phyloP scores from a whole-genome alignment of 2,888 invertebrate genomes.

The Rambutsinella grinnellia region DNA sequence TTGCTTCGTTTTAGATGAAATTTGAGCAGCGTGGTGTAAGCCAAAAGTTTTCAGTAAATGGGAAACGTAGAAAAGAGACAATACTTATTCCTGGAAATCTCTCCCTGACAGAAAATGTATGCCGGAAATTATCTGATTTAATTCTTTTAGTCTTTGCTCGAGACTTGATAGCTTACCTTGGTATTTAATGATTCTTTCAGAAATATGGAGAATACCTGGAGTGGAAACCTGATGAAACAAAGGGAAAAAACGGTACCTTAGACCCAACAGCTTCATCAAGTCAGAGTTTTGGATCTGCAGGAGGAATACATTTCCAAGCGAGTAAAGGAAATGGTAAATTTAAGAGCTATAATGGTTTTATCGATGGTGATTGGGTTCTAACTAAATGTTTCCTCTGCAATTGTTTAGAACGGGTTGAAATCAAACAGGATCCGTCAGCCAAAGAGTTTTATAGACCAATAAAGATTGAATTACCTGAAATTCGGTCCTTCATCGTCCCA shows the following conservation, averaged over 20 bases:
- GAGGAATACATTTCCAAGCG: conserved; percentile 63
- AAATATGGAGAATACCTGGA: conserved; percentile 78
- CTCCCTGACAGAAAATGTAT: conserved; percentile 65
- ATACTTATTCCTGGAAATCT: conserved; percentile 63
- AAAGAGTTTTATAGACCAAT: conserved; percentile 61
- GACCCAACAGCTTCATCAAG: conserved; percentile 18
- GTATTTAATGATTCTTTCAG: conserved; percentile 66
- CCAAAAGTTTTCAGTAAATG: conserved; percentile 62
- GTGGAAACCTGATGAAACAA: conserved; percentile 83
- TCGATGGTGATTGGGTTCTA: not conserved
- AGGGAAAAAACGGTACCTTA: conserved; percentile 33
- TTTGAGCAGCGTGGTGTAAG: conserved; percentile 65
- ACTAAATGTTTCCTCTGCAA: not conserved
- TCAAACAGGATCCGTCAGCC: conserved; percentile 67
- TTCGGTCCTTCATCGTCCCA: conserved; percentile 60
- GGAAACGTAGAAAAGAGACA: conserved; percentile 54
- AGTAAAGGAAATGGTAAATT: conserved; percentile 52
- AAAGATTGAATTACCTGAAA: conserved; percentile 64
- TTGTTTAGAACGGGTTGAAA: conserved; percentile 67
- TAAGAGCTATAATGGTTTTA: not conserved
- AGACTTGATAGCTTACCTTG: not conserved
- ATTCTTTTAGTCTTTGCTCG: not conserved
- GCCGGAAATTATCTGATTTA: conserved; percentile 12
- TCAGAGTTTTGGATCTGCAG: conserved; percentile 46
- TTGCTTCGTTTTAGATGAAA: conserved; percentile 55